These are phyloP conservation scores for Intellagama lesueurii DNA, from an alignment of 2,797 vertebrate genomes.

Conservation along the genomic window DNA sequence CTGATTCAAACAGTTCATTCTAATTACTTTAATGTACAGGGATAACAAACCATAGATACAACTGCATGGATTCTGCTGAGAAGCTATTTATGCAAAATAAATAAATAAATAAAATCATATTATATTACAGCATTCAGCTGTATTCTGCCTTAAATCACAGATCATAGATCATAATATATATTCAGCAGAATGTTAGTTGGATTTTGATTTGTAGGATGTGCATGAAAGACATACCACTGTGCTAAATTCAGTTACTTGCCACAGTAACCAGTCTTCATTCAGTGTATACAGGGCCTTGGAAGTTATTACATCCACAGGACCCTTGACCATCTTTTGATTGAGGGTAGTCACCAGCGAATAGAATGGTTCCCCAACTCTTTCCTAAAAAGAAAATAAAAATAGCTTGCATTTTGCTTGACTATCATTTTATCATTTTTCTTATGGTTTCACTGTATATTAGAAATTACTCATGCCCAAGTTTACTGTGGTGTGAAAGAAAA, in stretches of 20 bases:
- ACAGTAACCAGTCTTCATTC: conserved; percentile 96
- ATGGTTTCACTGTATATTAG: neutral
- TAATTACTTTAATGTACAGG: no score
- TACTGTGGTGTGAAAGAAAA: neutral
- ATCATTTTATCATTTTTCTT: conserved; percentile 25
- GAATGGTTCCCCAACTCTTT: conserved; percentile 93
- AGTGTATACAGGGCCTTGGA: conserved; percentile 95
- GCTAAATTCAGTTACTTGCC: conserved; percentile 92
- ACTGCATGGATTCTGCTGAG: neutral
- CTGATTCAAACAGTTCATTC: no score
- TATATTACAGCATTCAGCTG: neutral
- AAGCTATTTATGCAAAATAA: neutral
- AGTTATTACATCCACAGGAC: conserved; percentile 93
- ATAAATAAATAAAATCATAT: neutral
- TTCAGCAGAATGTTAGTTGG: neutral
- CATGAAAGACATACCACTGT: conserved; percentile 81
- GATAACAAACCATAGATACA: neutral
- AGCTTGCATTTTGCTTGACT: neutral
- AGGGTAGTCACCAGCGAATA: conserved; percentile 92
- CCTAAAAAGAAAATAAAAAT: conserved; percentile 79
- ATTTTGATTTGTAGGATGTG: neutral
- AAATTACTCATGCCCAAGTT: neutral
- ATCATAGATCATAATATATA: neutral
- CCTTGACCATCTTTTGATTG: conserved; percentile 91
- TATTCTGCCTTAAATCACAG: neutral